phyloP scores from a whole-genome alignment of 2,113 vertebrate genomes.

The Nasalis larvatus region DNA sequence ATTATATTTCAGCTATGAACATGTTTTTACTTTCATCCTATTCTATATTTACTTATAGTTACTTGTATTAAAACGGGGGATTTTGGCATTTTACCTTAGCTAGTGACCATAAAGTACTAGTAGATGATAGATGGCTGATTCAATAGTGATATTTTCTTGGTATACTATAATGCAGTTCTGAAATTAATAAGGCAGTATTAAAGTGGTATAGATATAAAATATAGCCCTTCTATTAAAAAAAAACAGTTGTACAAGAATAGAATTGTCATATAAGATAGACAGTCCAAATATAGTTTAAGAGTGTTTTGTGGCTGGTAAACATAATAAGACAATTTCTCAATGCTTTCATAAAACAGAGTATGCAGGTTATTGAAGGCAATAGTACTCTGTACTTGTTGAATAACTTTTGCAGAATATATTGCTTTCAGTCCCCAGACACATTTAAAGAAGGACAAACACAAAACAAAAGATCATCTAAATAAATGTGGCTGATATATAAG shows the following conservation, averaged over 20 bases:
- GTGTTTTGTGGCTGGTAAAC: not conserved
- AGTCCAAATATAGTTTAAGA: not conserved
- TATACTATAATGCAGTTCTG: not conserved
- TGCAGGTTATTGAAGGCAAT: not conserved
- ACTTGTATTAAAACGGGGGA: not conserved
- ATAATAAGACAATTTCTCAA: not conserved
- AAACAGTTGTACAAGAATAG: not conserved
- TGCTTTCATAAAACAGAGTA: not conserved
- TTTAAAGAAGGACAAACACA: slow-evolving; percentile 7
- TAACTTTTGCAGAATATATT: not conserved
- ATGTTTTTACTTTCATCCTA: not conserved
- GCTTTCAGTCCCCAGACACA: slow-evolving; percentile 5
- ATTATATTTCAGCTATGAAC: not conserved
- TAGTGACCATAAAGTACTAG: not conserved
- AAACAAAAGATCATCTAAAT: not conserved
- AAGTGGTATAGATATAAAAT: not conserved
- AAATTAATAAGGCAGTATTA: not conserved
- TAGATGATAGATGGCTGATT: not conserved
- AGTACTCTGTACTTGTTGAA: not conserved
- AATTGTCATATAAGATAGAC: not conserved
- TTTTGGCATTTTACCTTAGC: not conserved
- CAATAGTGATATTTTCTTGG: not conserved
- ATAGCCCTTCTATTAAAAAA: not conserved
- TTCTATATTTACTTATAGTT: not conserved
- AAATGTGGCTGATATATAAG: not conserved